phyloP scores from a whole-genome alignment of 2,797 vertebrate genomes.

The Tympanoctomys barrerae region DNA sequence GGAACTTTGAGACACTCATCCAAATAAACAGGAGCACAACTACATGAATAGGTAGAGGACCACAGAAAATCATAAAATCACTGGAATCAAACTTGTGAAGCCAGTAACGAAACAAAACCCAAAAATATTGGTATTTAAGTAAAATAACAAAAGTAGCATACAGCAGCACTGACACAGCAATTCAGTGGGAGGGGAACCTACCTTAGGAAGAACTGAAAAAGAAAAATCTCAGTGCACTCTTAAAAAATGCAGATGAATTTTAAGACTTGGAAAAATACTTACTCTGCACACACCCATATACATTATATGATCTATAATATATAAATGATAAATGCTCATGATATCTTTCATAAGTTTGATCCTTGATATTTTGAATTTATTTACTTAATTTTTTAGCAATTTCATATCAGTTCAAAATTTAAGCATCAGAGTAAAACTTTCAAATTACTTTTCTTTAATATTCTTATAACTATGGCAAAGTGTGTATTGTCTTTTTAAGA shows the following conservation, averaged over 20 bases:
- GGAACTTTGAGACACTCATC: neutral
- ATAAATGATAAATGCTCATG: neutral
- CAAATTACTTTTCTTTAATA: slow-evolving; percentile 29
- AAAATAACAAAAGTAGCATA: too few relatives aligned
- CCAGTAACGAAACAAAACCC: too few relatives aligned
- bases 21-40: too few relatives aligned
- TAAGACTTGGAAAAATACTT: too few relatives aligned
- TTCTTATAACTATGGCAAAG: neutral
- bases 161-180: too few relatives aligned
- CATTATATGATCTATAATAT: too few relatives aligned
- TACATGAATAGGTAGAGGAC: neutral
- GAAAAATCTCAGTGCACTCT: too few relatives aligned
- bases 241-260: too few relatives aligned
- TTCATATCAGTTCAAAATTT: slow-evolving; percentile 52
- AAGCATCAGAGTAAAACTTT: slow-evolving; percentile 26
- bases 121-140: too few relatives aligned
- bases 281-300: too few relatives aligned
- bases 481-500: neutral
- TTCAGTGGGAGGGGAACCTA: too few relatives aligned
- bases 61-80: neutral
- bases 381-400: neutral
- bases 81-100: neutral
- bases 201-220: too few relatives aligned
- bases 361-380: slow-evolving; percentile 50
- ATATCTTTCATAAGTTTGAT: neutral